A percentile compares a stretch with the other conserved stretches of the same genome.
Evolutionary conservation across 2,113 vertebrate species (phyloP).

Genomic region (Antigone vipio): DNA sequence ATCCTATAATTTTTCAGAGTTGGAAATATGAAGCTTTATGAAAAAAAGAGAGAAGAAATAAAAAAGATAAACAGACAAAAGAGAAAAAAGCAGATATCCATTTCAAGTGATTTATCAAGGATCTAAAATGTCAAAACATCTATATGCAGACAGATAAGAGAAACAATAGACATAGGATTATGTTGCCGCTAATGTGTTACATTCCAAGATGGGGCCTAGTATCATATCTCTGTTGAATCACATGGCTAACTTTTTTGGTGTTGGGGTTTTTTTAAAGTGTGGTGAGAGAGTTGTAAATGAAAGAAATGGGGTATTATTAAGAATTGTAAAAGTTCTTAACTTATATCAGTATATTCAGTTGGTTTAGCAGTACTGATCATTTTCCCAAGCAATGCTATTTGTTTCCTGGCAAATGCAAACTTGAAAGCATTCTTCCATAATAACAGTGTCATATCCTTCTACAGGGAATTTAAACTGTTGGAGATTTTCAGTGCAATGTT

Average conservation of each 20-base stretch:
- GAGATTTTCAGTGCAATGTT: not conserved
- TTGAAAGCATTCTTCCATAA: not conserved
- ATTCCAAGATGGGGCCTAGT: not conserved
- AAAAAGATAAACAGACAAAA: not conserved
- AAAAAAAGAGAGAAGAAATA: not conserved
- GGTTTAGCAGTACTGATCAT: not conserved
- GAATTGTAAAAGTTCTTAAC: not conserved
- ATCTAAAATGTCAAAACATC: not conserved
- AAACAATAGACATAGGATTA: not conserved
- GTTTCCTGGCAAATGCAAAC: not conserved
- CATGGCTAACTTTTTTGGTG: not conserved
- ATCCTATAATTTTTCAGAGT: not conserved
- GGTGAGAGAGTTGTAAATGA: not conserved
- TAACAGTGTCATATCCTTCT: not conserved
- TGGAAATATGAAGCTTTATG: not conserved
- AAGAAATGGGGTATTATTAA: not conserved
- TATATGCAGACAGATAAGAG: not conserved
- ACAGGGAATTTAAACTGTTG: not conserved
- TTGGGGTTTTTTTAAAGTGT: not conserved
- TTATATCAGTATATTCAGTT: not conserved
- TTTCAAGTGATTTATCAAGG: not conserved
- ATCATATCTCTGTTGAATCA: not conserved
- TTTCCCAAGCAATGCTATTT: not conserved
- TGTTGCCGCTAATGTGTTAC: not conserved
- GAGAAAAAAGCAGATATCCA: not conserved